Base-by-base conservation (phyloP, 2,888 invertebrate species). In the Stenchaetothrips biformis region DNA sequence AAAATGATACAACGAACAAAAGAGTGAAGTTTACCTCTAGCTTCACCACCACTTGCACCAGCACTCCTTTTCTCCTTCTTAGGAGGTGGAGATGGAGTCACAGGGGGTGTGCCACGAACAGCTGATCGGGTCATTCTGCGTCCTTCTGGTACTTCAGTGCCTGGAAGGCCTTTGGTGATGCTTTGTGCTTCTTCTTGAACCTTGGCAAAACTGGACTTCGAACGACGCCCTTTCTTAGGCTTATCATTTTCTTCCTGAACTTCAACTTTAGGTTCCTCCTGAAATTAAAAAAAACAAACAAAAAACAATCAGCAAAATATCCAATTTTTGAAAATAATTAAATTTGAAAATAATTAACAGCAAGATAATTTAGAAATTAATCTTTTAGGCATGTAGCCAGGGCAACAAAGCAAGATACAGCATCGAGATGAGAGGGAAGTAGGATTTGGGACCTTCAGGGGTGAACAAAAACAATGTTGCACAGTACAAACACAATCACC, bases 151-250 rank as follows among this genome's bases (percentile, higher is more conserved):
- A 74, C 25, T 7, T 74, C 67, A 8, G 67, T 21, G 7, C 67
- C 67, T 25, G 67, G 67, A 11, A 74, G 25, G 21, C 67, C 67
- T 74, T 74, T 74, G 67, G 67, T 74, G 11, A 74, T 74, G 25
- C 18, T 21, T n/a, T 79, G 21, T 9, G 78, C 53, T 53, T 79
- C 79, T 16, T 79, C 79, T 53, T 79, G 53, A 27, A 74, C 74
- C 67, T 80, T 62, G 25, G 67, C 67, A 25, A 74, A 25, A 74
- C 67, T 25, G 25, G 67, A 74, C 25, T 25, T 74, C 25, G 67
- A 74, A 11, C 67, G 67, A 25, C 67, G 67, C 1, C 67, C 67
- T 25, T 25, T 21, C 67, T 74, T 74, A 11, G 21, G 21, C 25
- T 74, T 74, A 9, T 74, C 67, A 59, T 59, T 59, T 74, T 74